Conservation (phyloP, 2,888 invertebrate genomes). For the Amblyjoppa proteus region DNA sequence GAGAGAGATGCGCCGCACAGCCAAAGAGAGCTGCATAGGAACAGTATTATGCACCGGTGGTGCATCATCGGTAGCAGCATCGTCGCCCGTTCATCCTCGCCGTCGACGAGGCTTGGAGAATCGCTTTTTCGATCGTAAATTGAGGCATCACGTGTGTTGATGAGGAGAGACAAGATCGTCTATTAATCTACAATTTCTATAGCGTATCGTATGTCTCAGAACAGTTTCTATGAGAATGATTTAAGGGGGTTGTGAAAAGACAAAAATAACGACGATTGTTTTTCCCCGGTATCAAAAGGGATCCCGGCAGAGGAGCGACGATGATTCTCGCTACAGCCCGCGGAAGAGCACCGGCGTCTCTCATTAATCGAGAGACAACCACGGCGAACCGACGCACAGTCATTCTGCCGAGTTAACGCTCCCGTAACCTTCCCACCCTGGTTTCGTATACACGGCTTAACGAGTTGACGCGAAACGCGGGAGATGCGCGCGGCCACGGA, state of each 20-base stretch:
- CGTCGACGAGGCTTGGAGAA: slow-evolving; percentile 10
- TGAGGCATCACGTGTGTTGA: slow-evolving; percentile 25
- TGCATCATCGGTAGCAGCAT: slow-evolving; percentile 24
- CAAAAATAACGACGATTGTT: slow-evolving; percentile 79
- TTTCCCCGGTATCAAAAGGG: slow-evolving; percentile 78
- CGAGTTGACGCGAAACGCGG: slow-evolving; percentile 51
- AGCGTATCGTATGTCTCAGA: not conserved
- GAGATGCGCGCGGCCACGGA: slow-evolving; percentile 3
- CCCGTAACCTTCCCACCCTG: slow-evolving; percentile 63
- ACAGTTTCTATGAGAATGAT: too few relatives aligned
- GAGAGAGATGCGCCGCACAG: slow-evolving; percentile 71
- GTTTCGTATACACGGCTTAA: slow-evolving; percentile 46
- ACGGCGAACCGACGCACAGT: slow-evolving; percentile 62
- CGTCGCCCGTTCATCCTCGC: slow-evolving; percentile 36
- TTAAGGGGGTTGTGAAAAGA: not conserved
- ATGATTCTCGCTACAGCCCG: not conserved
- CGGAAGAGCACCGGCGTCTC: slow-evolving; percentile 42
- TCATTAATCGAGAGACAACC: slow-evolving; percentile 66
- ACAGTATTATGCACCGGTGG: slow-evolving; percentile 4
- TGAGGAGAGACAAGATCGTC: slow-evolving; percentile 16
- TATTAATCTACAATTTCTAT: slow-evolving; percentile 18
- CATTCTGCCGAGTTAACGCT: slow-evolving; percentile 64
- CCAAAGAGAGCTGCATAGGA: slow-evolving; percentile 30
- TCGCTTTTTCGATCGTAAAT: slow-evolving; percentile 25
- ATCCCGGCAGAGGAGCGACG: slow-evolving; percentile 57